phyloP scores from a whole-genome alignment of 2,888 invertebrate species.

The Andrena flavipes region DNA sequence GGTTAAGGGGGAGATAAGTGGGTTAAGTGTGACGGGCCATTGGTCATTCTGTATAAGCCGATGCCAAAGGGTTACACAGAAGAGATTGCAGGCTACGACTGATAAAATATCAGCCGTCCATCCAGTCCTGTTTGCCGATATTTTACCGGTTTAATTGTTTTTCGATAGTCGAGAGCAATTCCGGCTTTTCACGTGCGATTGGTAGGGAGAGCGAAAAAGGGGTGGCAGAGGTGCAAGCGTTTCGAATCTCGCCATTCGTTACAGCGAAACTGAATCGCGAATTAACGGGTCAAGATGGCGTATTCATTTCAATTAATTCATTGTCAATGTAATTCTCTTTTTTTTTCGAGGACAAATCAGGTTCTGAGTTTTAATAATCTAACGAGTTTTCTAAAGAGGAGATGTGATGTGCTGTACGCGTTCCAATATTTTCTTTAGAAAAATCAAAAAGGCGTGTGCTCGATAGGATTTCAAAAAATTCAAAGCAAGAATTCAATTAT shows the following conservation, averaged over 20 bases:
- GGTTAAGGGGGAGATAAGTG: constrained; percentile 1
- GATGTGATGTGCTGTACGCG: not conserved
- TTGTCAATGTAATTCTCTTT: constrained; percentile 61
- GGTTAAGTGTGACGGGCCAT: constrained; percentile 6
- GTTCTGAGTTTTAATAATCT: not conserved
- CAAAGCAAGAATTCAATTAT: constrained; percentile 9
- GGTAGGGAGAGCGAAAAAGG: constrained; percentile 19
- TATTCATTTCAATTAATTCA: constrained; percentile 59
- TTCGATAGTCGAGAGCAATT: constrained; percentile 79
- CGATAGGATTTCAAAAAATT: not conserved
- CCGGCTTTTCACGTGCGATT: constrained; percentile 67
- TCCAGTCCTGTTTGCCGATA: constrained; percentile 81
- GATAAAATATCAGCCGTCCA: constrained; percentile 82
- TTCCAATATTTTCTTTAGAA: not conserved
- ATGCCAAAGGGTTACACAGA: constrained; percentile 4
- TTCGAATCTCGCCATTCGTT: constrained; percentile 70
- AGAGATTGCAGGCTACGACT: constrained; percentile 37
- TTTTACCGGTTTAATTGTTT: constrained; percentile 83
- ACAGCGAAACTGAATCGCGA: constrained; percentile 79
- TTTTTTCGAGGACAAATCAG: constrained; percentile 33
- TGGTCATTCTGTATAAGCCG: not conserved
- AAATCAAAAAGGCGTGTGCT: not conserved
- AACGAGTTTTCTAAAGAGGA: not conserved
- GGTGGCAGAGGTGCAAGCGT: constrained; percentile 28
- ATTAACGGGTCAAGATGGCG: constrained; percentile 78